These are phyloP conservation scores for Caloenas nicobarica DNA, from an alignment of 2,113 vertebrate genomes.

Conservation along the genomic window DNA sequence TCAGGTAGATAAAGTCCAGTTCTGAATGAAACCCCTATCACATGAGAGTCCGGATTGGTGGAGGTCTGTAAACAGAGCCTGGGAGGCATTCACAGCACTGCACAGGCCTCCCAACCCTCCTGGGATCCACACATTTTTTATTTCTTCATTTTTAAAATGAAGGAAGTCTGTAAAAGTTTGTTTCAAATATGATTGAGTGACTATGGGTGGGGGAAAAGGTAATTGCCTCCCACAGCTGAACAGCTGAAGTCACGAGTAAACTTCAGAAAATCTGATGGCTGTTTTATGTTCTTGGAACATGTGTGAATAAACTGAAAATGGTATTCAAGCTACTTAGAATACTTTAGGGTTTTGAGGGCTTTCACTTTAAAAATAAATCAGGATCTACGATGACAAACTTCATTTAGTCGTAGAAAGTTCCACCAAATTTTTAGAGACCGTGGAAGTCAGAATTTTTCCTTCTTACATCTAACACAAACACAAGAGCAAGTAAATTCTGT, in stretches of 20 bases:
- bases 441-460: not conserved
- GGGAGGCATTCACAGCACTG: not conserved
- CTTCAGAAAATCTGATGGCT: not conserved
- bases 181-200: not conserved
- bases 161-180: not conserved
- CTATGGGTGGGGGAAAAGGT: not conserved
- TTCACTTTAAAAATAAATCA: not conserved
- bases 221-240: not conserved
- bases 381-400: not conserved
- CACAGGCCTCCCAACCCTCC: not conserved
- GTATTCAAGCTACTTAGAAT: not conserved
- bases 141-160: accelerated
- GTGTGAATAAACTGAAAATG: not conserved
- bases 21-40: not conserved
- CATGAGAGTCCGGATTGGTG: not conserved
- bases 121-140: accelerated
- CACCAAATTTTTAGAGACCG: not conserved
- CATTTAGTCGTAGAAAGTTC: not conserved
- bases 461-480: accelerated
- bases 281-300: not conserved
- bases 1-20: conserved; percentile 24
- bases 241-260: not conserved
- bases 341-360: not conserved
- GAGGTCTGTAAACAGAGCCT: not conserved
- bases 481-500: not conserved